Conservation (phyloP, 2,888 invertebrate species). For the Pseudanteris insignis region DNA sequence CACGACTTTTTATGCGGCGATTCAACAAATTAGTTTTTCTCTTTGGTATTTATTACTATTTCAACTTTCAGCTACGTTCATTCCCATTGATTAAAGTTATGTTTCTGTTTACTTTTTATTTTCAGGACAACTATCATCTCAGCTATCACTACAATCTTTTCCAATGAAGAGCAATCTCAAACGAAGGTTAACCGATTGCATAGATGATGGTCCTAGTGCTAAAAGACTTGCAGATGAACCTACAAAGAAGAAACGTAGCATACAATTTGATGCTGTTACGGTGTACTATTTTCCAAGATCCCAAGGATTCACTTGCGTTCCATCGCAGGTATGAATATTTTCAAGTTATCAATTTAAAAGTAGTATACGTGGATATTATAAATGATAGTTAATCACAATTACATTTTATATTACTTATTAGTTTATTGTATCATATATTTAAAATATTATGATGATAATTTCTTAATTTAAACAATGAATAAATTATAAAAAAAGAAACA, state of each 20-base stretch:
- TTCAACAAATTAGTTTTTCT: too few species aligned
- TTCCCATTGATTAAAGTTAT: not conserved
- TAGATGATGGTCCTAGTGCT: conserved; percentile 57
- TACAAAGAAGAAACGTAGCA: conserved; percentile 78
- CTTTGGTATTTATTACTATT: too few species aligned
- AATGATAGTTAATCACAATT: too few species aligned
- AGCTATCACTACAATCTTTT: conserved; percentile 52
- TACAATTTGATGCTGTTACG: conserved; percentile 90
- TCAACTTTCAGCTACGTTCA: not conserved
- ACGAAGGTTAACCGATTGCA: conserved; percentile 67
- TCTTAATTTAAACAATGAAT: too few species aligned
- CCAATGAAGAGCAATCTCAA: conserved; percentile 76
- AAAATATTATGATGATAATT: too few species aligned
- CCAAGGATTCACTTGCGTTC: conserved; percentile 91
- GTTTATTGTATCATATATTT: too few species aligned
- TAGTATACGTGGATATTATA: too few species aligned
- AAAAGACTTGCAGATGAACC: conserved; percentile 66
- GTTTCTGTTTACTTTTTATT: conserved; percentile 15
- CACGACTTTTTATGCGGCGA: too few species aligned
- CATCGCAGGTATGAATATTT: conserved; percentile 76
- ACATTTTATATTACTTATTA: too few species aligned
- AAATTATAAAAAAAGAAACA: too few species aligned
- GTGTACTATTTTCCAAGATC: conserved; percentile 95
- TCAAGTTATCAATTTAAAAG: too few species aligned
- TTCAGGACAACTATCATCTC: conserved; percentile 46